Base-by-base conservation (phyloP, 2,888 invertebrate species). In the Ochropleura plecta region DNA sequence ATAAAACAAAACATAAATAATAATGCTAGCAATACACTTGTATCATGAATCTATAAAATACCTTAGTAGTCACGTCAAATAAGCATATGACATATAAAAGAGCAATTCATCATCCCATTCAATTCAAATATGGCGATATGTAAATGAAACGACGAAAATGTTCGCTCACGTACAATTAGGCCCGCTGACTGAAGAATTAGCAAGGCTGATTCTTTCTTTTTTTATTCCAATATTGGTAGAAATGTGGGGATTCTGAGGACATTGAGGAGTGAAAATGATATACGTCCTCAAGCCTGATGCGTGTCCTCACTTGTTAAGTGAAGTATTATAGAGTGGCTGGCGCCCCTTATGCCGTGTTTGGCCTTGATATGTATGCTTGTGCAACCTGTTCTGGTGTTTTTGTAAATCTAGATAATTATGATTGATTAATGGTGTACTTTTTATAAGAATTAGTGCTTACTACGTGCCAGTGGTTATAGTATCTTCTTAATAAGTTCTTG, bases 241-340 rank as follows among this genome's bases (percentile, higher is more conserved):
- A 55, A 68, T 44, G 18, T 40, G 40, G 67, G 55, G 49, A 40
- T 14, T 48, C 5, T 57, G 12, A 18, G 20, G 48, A n/a, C 20
- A 53, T 44, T 53, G 74, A 44, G 53, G 55, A 55, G 64, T 72
- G 73, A 74, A 77, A 70, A 74, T 74, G 48, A 77, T 73, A 59
- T 70, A 48, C 59, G 18, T 49, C 49, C 46, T 57, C 53, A 49
- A 66, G n/a, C 20, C 30, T 75, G n/a, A 57, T 71, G 59, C 44
- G 16, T 75, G 68, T 63, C 65, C 68, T 65, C 49, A 68, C 53
- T 73, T 49, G 70, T 73, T 66, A 66, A 64, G 75, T 73, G 49
- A 51, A 78, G 67, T 73, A 62, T 82, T 70, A 72, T 48, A 80
- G 81, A 76, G 72, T 70, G 78, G 46, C 59, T 62, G 53, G 2